phyloP scores from a whole-genome alignment of 2,888 invertebrate genomes.

The Drosophila nr. medialis region DNA sequence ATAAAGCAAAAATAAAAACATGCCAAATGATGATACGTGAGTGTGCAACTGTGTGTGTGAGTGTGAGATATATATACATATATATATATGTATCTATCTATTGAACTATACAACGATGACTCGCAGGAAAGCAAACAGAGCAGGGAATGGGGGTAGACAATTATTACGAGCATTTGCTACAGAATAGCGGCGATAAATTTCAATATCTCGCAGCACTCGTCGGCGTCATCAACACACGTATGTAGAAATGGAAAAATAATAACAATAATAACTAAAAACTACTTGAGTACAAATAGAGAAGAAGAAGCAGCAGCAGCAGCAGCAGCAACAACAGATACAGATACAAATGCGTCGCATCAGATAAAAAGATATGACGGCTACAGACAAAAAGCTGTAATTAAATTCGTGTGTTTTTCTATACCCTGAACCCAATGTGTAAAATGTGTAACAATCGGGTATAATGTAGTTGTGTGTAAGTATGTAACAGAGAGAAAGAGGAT shows the following conservation, averaged over 20 bases:
- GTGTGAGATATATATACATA: slow-evolving; percentile 33
- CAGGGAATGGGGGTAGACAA: slow-evolving; percentile 47
- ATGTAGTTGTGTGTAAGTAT: not conserved
- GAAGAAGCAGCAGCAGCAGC: slow-evolving; percentile 17
- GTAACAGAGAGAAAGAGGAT: not conserved
- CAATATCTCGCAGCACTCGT: slow-evolving; percentile 61
- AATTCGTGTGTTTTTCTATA: slow-evolving; percentile 58
- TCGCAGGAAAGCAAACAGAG: slow-evolving; percentile 32
- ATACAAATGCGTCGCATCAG: slow-evolving; percentile 65
- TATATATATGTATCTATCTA: slow-evolving; percentile 38
- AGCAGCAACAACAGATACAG: slow-evolving; percentile 38
- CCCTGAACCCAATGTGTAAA: not conserved
- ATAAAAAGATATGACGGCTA: slow-evolving; percentile 65
- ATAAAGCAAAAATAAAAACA: slow-evolving; percentile 70
- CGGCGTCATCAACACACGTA: slow-evolving; percentile 52
- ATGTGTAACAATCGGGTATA: not conserved
- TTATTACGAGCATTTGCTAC: slow-evolving; percentile 72
- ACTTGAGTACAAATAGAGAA: slow-evolving; percentile 39
- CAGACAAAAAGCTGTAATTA: slow-evolving; percentile 63
- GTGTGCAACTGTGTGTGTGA: slow-evolving; percentile 16
- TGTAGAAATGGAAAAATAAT: slow-evolving; percentile 76
- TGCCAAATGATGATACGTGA: slow-evolving; percentile 61
- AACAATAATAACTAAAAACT: slow-evolving; percentile 78
- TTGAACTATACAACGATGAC: slow-evolving; percentile 53
- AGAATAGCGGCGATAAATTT: slow-evolving; percentile 76